phyloP scores from a whole-genome alignment of 2,797 vertebrate species.

The Gymnocypris eckloni region DNA sequence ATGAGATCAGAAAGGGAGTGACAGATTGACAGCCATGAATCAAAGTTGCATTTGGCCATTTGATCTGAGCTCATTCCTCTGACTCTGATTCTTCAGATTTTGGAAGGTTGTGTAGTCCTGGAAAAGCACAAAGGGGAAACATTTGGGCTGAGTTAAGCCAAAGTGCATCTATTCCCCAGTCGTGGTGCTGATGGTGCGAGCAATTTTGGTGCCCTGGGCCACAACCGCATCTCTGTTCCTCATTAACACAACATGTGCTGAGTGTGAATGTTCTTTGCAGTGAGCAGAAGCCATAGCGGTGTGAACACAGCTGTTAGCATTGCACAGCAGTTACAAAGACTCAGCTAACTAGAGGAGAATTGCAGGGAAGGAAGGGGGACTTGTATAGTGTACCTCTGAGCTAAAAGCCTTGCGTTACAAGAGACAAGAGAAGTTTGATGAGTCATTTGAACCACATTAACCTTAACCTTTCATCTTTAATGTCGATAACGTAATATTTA shows the following conservation, averaged over 20 bases:
- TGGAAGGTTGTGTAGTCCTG: not conserved
- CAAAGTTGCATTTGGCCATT: slow-evolving; percentile 23
- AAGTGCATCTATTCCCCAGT: not conserved
- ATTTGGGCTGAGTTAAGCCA: slow-evolving; percentile 8
- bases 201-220: slow-evolving; percentile 44
- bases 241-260: slow-evolving; percentile 71
- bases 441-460: slow-evolving; percentile 13
- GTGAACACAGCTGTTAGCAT: slow-evolving; percentile 47
- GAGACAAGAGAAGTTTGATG: slow-evolving; percentile 50
- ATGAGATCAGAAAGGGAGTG: not conserved
- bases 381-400: slow-evolving; percentile 35
- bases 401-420: slow-evolving; percentile 37
- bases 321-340: slow-evolving; percentile 31
- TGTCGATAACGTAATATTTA: not conserved
- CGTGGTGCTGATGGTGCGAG: slow-evolving; percentile 32
- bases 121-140: slow-evolving; percentile 17
- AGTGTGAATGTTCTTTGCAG: slow-evolving; percentile 63
- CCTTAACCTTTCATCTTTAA: slow-evolving; percentile 18
- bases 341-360: slow-evolving; percentile 33
- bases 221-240: slow-evolving; percentile 64
- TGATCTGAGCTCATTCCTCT: slow-evolving; percentile 7
- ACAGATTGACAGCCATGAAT: slow-evolving; percentile 14
- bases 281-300: slow-evolving; percentile 23
- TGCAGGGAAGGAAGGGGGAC: slow-evolving; percentile 28
- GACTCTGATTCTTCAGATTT: not conserved